These are phyloP conservation scores for Falcaria lacertinaria DNA, from an alignment of 2,888 invertebrate genomes.

Conservation along the genomic window DNA sequence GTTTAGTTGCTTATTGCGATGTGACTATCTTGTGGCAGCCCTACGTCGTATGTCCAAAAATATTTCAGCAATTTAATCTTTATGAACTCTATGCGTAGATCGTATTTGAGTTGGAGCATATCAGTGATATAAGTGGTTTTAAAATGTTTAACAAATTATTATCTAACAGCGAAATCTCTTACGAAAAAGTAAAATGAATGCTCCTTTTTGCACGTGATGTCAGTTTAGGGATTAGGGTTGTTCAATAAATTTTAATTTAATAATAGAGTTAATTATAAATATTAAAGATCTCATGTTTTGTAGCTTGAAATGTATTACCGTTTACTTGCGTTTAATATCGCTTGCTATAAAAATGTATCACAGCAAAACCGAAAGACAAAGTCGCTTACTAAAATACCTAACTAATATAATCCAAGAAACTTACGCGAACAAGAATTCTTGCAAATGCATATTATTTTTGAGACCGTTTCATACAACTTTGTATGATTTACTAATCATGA, in stretches of 20 bases:
- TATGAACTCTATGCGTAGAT: constrained; percentile 3
- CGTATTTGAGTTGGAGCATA: constrained; percentile 6
- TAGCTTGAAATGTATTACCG: too few species aligned
- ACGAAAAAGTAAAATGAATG: constrained; percentile 71
- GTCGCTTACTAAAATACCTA: too few species aligned
- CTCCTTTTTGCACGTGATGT: constrained; percentile 62
- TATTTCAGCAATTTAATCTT: constrained; percentile 3
- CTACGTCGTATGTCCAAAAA: constrained; percentile 5
- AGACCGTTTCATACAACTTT: too few species aligned
- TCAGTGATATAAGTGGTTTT: constrained; percentile 16
- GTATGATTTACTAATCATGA: too few species aligned
- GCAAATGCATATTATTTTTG: too few species aligned
- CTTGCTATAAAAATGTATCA: too few species aligned
- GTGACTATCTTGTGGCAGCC: constrained; percentile 16
- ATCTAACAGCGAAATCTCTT: constrained; percentile 71
- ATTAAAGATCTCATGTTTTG: neutral
- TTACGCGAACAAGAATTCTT: too few species aligned
- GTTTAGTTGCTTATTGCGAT: constrained; percentile 67
- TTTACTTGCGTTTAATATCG: too few species aligned
- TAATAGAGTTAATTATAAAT: constrained; percentile 26
- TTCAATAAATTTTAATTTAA: constrained; percentile 39
- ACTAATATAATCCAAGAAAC: too few species aligned
- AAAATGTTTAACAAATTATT: constrained; percentile 36
- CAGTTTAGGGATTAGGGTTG: constrained; percentile 54
- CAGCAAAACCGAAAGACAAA: too few species aligned